Conservation (phyloP, 2,113 vertebrate genomes). For the Eira barbara region DNA sequence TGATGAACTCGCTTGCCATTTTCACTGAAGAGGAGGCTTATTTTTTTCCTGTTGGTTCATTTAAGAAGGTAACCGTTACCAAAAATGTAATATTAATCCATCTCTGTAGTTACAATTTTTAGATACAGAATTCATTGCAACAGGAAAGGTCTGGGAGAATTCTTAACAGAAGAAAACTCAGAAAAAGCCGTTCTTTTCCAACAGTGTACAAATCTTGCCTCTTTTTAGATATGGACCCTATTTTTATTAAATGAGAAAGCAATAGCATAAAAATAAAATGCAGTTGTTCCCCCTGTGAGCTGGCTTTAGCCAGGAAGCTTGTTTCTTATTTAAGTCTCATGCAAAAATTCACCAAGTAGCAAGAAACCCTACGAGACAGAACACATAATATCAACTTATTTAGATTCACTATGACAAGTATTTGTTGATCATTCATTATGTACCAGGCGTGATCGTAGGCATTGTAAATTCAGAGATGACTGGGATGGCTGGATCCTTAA, state of each 20-base stretch:
- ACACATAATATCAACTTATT: not conserved
- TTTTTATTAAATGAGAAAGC: not conserved
- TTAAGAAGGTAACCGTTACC: not conserved
- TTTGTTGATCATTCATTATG: not conserved
- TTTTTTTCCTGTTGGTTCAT: conserved; percentile 2
- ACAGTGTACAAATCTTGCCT: not conserved
- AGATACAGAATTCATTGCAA: not conserved
- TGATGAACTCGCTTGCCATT: not conserved
- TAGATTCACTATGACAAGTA: not conserved
- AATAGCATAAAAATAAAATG: not conserved
- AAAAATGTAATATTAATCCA: not conserved
- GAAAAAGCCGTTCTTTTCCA: not conserved
- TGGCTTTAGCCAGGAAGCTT: not conserved
- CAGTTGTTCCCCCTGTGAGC: not conserved
- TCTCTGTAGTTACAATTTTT: not conserved
- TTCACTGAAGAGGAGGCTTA: not conserved
- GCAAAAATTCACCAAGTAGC: not conserved
- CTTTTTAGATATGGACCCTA: not conserved
- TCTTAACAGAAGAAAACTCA: conserved; percentile 9
- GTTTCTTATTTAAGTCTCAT: not conserved
- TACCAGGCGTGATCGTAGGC: not conserved
- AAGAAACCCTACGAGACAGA: not conserved
- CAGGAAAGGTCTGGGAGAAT: not conserved
- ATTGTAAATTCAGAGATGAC: not conserved
- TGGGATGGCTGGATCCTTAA: too few relatives aligned